Conservation (phyloP, 2,888 invertebrate genomes). For the Watsonalla cultraria region DNA sequence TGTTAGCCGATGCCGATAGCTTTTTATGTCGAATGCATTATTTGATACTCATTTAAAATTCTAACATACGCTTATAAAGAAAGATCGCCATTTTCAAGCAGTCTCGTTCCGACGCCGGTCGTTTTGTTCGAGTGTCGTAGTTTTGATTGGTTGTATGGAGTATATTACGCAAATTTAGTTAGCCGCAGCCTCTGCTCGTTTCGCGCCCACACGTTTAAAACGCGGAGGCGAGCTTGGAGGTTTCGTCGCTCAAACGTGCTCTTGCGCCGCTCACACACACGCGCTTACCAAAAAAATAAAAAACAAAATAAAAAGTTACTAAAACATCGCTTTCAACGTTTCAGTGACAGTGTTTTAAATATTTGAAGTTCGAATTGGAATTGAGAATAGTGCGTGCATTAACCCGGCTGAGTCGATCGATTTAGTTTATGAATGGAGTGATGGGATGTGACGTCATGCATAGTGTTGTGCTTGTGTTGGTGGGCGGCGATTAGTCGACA, state of each 20-base stretch:
- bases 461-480: slow-evolving; percentile 69
- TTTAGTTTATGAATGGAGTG: slow-evolving; percentile 71
- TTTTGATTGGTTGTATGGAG: slow-evolving; percentile 47
- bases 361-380: slow-evolving; percentile 18
- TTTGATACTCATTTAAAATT: slow-evolving; percentile 79
- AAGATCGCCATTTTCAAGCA: slow-evolving; percentile 71
- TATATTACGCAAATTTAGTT: slow-evolving; percentile 75
- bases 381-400: slow-evolving; percentile 39
- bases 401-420: slow-evolving; percentile 39
- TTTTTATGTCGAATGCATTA: slow-evolving; percentile 78
- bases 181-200: slow-evolving; percentile 37
- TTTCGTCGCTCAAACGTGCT: slow-evolving; percentile 69
- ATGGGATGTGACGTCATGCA: slow-evolving; percentile 74
- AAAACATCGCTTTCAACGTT: slow-evolving; percentile 20
- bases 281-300: slow-evolving; percentile 44
- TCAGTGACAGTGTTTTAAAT: slow-evolving; percentile 26
- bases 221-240: slow-evolving; percentile 72
- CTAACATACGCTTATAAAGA: slow-evolving; percentile 76
- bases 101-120: slow-evolving; percentile 67
- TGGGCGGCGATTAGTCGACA: slow-evolving; percentile 66
- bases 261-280: slow-evolving; percentile 67
- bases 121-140: slow-evolving; percentile 31
- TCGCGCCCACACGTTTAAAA: slow-evolving; percentile 68
- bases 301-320: slow-evolving; percentile 24
- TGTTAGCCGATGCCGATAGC: slow-evolving; percentile 74